phyloP scores from a whole-genome alignment of 2,888 invertebrate species.

The Imbricaverruca yamaguchii region DNA sequence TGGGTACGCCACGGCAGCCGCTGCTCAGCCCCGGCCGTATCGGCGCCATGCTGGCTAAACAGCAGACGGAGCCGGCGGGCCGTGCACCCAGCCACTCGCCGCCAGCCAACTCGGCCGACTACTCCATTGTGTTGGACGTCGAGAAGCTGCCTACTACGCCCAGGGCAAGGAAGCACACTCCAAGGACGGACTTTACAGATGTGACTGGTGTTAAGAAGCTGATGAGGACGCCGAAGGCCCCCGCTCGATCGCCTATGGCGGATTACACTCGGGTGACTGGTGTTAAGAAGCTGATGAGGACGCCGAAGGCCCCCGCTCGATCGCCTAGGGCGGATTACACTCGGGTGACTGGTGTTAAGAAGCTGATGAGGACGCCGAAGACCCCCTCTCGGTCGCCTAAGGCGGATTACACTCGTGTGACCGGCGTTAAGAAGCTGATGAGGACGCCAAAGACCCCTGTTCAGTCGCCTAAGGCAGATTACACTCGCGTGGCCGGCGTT shows the following conservation, averaged over 20 bases:
- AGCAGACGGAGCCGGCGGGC: not conserved
- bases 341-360: not conserved
- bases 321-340: not conserved
- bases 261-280: not conserved
- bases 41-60: not conserved
- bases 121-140: not conserved
- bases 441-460: not conserved
- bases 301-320: conserved; percentile 16
- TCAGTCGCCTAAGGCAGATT: no score
- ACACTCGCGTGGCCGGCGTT: no score
- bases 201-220: not conserved
- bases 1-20: conserved; percentile 8
- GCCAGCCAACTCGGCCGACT: not conserved
- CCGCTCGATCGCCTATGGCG: not conserved
- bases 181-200: not conserved
- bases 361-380: not conserved
- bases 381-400: not conserved
- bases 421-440: not conserved
- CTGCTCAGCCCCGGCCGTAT: not conserved
- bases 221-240: conserved; percentile 20
- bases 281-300: not conserved
- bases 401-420: not conserved
- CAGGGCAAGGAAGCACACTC: not conserved
- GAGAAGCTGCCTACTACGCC: conserved; percentile 22
- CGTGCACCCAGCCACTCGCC: no score